Conservation (phyloP, 2,888 invertebrate species). For the Schrankia costaestrigalis region DNA sequence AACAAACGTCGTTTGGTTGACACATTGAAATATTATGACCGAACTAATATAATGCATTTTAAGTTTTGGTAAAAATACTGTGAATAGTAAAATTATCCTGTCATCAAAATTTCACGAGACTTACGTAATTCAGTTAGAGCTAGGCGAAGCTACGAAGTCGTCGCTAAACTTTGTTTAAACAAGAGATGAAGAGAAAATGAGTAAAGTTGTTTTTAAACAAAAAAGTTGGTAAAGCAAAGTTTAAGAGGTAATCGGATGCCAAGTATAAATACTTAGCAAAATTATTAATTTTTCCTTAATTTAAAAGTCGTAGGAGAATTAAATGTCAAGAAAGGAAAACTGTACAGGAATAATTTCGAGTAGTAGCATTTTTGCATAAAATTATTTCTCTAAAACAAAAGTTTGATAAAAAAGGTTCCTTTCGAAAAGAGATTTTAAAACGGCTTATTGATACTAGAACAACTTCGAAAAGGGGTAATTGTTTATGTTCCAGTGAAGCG, state of each 20-base stretch:
- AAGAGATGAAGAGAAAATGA: constrained; percentile 70
- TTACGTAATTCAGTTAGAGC: constrained; percentile 64
- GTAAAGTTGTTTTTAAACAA: constrained; percentile 63
- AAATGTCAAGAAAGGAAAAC: background rate
- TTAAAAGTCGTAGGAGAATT: background rate
- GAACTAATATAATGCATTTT: background rate
- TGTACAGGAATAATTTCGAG: too few species aligned
- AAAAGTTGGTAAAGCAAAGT: constrained; percentile 58
- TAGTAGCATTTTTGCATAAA: too few species aligned
- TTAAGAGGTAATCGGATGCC: constrained; percentile 59
- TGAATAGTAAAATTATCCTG: constrained; percentile 41
- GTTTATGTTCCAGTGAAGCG: constrained; percentile 42
- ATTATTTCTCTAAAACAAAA: constrained; percentile 17
- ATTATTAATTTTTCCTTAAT: background rate
- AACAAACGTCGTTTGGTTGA: too few species aligned
- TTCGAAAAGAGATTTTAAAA: background rate
- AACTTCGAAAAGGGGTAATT: constrained; percentile 44
- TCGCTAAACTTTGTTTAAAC: constrained; percentile 62
- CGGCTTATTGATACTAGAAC: constrained; percentile 12
- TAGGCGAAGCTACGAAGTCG: constrained; percentile 52
- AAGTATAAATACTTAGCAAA: constrained; percentile 14
- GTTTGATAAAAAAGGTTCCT: constrained; percentile 18
- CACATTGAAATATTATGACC: too few species aligned
- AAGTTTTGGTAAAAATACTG: constrained; percentile 18
- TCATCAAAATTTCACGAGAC: constrained; percentile 58